phyloP scores from a whole-genome alignment of 2,888 invertebrate genomes.

The Xylocampa areola region DNA sequence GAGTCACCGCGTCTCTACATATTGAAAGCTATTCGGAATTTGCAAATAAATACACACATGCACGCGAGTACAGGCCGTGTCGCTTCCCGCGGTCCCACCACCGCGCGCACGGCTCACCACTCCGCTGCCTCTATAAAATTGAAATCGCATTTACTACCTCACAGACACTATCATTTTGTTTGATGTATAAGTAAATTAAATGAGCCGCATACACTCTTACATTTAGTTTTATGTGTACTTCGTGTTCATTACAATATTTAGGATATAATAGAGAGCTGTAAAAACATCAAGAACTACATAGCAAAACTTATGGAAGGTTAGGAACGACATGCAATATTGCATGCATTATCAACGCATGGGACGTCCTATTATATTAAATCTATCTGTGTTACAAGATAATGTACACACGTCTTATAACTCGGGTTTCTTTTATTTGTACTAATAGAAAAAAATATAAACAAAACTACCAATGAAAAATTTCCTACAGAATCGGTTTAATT shows the following conservation, averaged over 20 bases:
- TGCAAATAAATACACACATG: conserved; percentile 88
- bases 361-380: conserved; percentile 56
- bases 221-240: conserved; percentile 41
- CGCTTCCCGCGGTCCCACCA: conserved; percentile 67
- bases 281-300: conserved; percentile 59
- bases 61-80: conserved; percentile 68
- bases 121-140: conserved; percentile 81
- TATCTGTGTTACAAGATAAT: conserved; percentile 36
- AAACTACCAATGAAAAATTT: conserved; percentile 5
- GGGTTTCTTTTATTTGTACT: conserved; percentile 9
- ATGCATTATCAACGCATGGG: conserved; percentile 78
- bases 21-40: conserved; percentile 88
- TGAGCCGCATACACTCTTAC: conserved; percentile 21
- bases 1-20: conserved; percentile 86
- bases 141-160: conserved; percentile 84
- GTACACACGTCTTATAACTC: conserved; percentile 17
- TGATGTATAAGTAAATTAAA: conserved; percentile 56
- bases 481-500: conserved; percentile 35
- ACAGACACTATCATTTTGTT: conserved; percentile 75
- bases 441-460: neutral
- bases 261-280: conserved; percentile 47
- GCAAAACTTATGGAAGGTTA: conserved; percentile 57
- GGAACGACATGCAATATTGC: conserved; percentile 76
- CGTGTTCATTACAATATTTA: conserved; percentile 38
- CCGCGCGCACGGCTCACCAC: conserved; percentile 76